These are phyloP conservation scores for Ashinkailepas kermadecensis DNA, from an alignment of 2,888 invertebrate genomes.

Conservation along the genomic window DNA sequence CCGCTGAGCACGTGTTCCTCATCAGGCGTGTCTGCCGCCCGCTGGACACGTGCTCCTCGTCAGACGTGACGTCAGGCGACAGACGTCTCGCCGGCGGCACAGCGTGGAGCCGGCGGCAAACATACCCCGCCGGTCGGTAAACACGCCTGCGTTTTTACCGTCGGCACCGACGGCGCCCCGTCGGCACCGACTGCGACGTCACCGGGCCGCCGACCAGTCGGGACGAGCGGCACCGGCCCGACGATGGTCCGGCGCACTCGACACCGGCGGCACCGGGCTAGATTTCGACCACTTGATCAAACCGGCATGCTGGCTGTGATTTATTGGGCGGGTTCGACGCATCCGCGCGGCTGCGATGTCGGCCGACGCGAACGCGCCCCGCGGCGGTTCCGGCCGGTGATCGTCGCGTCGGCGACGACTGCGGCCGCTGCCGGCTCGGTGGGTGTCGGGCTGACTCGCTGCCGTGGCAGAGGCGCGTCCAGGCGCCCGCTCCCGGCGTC, in stretches of 20 bases:
- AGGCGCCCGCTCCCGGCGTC: no score
- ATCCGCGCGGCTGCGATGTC: no score
- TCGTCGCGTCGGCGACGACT: no score
- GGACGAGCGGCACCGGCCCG: background rate
- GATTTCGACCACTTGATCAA: background rate
- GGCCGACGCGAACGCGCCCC: no score
- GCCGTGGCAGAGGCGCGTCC: no score
- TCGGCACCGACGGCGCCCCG: background rate
- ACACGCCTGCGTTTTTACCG: background rate
- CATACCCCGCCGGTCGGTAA: background rate
- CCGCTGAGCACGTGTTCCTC: background rate
- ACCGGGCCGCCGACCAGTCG: background rate
- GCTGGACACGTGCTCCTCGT: background rate
- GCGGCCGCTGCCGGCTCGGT: no score
- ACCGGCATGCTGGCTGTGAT: background rate
- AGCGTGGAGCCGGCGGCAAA: background rate
- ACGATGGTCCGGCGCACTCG: no score
- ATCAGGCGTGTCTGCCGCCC: background rate
- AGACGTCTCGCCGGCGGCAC: background rate
- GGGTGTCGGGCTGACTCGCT: no score
- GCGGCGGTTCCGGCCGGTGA: no score
- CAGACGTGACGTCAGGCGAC: background rate
- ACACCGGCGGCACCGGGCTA: background rate
- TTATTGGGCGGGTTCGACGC: background rate
- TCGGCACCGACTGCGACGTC: background rate